These are phyloP conservation scores for Microplitis deprimator DNA, from an alignment of 2,888 invertebrate genomes.

Conservation along the genomic window DNA sequence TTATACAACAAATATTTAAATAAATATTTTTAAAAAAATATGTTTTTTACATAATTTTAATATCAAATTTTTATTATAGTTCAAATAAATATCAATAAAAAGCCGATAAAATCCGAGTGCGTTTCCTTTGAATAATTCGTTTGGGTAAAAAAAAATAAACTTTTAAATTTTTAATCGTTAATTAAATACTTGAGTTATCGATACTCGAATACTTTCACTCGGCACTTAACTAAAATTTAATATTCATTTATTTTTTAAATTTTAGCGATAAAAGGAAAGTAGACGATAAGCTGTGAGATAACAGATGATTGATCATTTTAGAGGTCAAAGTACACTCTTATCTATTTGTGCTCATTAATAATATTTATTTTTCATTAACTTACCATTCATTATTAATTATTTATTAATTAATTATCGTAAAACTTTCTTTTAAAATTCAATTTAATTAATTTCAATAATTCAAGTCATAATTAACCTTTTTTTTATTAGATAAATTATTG, in stretches of 20 bases:
- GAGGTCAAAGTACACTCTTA: not conserved
- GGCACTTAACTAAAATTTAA: not conserved
- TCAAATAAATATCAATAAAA: too few species aligned
- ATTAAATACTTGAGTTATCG: not conserved
- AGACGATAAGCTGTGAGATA: not conserved
- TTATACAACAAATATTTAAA: not conserved
- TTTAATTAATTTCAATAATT: too few species aligned
- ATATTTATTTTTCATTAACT: not conserved
- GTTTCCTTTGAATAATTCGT: too few species aligned
- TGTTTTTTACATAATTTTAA: not conserved
- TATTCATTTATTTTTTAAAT: not conserved
- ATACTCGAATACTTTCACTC: not conserved
- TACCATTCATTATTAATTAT: not conserved
- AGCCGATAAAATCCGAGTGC: too few species aligned
- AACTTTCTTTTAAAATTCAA: too few species aligned
- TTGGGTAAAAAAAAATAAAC: not conserved
- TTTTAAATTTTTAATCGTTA: not conserved
- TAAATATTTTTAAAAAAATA: too few species aligned
- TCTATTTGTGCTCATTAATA: not conserved
- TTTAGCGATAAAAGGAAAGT: not conserved
- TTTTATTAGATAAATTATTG: too few species aligned
- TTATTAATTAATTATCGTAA: not conserved
- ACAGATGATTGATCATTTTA: not conserved
- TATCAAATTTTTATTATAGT: not conserved
- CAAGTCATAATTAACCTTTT: too few species aligned